phyloP scores from a whole-genome alignment of 2,888 invertebrate species.

The Alsophila aescularia region DNA sequence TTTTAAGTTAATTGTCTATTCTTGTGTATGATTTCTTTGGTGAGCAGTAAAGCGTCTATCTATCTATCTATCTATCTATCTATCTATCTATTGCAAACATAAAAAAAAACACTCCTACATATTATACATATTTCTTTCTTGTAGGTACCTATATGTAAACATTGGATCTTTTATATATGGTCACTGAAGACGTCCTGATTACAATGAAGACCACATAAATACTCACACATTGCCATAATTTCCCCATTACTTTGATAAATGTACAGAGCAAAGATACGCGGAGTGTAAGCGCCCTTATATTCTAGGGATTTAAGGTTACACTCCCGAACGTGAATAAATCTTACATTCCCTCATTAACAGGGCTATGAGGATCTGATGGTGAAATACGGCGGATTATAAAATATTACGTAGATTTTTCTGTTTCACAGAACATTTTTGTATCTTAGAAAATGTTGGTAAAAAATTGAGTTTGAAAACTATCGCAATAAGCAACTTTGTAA shows the following conservation, averaged over 20 bases:
- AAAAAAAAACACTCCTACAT: too few species aligned
- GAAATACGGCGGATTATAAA: conserved; percentile 32
- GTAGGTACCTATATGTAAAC: background rate
- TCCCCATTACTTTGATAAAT: conserved; percentile 27
- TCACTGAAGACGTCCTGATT: conserved; percentile 19
- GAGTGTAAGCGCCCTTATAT: conserved; percentile 14
- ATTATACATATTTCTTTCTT: too few species aligned
- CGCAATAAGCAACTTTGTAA: too few species aligned
- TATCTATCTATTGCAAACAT: too few species aligned
- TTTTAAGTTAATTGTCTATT: too few species aligned
- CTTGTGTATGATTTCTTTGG: too few species aligned
- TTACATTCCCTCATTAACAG: conserved; percentile 34
- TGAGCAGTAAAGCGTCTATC: too few species aligned
- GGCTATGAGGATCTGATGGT: conserved; percentile 25
- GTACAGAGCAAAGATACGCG: conserved; percentile 14
- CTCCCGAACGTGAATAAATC: conserved; percentile 30
- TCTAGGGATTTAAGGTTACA: conserved; percentile 23
- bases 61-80: too few species aligned
- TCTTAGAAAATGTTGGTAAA: too few species aligned
- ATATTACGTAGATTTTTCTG: conserved; percentile 20
- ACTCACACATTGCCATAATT: conserved; percentile 24
- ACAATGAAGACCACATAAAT: conserved; percentile 26
- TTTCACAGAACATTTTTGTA: background rate
- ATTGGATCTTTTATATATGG: conserved; percentile 4
- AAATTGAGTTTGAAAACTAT: too few species aligned